Percentiles rank a stretch among this genome's conserved stretches.
Conservation (phyloP, 2,888 invertebrate genomes). For the Balanococcus diminutus region DNA sequence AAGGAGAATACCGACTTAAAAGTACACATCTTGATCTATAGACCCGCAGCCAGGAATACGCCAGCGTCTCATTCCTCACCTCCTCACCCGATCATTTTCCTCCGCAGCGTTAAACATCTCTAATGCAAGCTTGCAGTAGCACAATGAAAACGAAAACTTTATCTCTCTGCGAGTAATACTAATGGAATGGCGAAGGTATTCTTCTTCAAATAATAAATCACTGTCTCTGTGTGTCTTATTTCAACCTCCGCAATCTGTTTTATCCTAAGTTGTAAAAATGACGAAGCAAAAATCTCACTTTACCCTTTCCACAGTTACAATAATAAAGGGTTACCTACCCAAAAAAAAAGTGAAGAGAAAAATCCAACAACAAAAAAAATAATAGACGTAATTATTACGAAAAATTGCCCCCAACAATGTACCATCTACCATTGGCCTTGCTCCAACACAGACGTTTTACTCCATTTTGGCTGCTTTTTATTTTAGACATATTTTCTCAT, state of each 20-base stretch:
- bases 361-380: not conserved
- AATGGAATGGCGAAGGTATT: conserved; percentile 41
- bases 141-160: conserved; percentile 27
- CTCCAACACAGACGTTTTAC: not conserved
- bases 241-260: conserved; percentile 26
- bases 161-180: conserved; percentile 14
- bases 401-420: not conserved
- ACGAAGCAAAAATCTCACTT: conserved; percentile 30
- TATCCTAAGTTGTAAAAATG: conserved; percentile 39
- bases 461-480: not conserved
- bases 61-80: not conserved
- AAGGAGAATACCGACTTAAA: not conserved
- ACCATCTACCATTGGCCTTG: not conserved
- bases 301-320: not conserved
- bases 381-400: conserved; percentile 21
- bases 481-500: not conserved
- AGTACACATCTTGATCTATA: not conserved
- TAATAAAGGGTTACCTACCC: not conserved
- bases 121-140: not conserved
- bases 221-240: conserved; percentile 21
- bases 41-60: not conserved
- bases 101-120: not conserved
- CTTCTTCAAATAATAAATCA: conserved; percentile 37
- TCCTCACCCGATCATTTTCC: not conserved
- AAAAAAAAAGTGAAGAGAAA: not conserved